These are phyloP conservation scores for Pristionchus japonicus DNA, from an alignment of 2,888 invertebrate genomes.

Conservation along the genomic window DNA sequence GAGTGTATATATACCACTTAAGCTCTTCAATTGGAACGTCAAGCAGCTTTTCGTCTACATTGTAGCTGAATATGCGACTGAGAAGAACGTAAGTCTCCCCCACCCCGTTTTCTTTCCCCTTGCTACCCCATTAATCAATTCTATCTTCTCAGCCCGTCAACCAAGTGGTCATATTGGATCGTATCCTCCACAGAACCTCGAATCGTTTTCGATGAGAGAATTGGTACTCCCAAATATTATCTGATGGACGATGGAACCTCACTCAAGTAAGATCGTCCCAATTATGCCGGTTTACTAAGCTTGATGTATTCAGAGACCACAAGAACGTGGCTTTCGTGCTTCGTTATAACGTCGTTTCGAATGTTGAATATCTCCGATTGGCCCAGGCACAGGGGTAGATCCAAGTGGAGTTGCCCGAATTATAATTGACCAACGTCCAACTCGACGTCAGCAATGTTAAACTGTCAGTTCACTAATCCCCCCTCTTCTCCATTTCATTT, in stretches of 20 bases:
- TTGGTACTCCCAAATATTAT: conserved; percentile 97
- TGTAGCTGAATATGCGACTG: conserved; percentile 93
- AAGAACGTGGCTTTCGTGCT: conserved; percentile 93
- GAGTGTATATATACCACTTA: conserved; percentile 47
- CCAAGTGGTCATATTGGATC: conserved; percentile 95
- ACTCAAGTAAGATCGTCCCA: conserved; percentile 76
- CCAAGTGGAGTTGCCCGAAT: too few species aligned
- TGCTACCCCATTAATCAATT: too few species aligned
- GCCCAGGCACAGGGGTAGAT: too few species aligned
- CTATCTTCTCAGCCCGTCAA: conserved; percentile 77
- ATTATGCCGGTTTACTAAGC: background rate
- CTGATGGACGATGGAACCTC: too few species aligned
- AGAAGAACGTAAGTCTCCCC: conserved; percentile 82
- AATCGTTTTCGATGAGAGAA: conserved; percentile 91
- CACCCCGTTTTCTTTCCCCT: background rate
- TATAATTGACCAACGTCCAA: too few species aligned
- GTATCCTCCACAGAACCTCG: conserved; percentile 95
- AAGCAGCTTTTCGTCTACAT: conserved; percentile 96
- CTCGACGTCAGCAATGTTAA: too few species aligned
- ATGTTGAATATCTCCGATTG: too few species aligned
- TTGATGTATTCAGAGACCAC: conserved; percentile 84
- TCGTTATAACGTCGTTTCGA: conserved; percentile 89
- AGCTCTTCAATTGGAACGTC: conserved; percentile 96
- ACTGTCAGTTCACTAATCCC: too few species aligned
- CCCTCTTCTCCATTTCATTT: too few species aligned